Base-by-base conservation (phyloP, 2,797 vertebrate genomes). In the Melanotaenia maccullochi region DNA sequence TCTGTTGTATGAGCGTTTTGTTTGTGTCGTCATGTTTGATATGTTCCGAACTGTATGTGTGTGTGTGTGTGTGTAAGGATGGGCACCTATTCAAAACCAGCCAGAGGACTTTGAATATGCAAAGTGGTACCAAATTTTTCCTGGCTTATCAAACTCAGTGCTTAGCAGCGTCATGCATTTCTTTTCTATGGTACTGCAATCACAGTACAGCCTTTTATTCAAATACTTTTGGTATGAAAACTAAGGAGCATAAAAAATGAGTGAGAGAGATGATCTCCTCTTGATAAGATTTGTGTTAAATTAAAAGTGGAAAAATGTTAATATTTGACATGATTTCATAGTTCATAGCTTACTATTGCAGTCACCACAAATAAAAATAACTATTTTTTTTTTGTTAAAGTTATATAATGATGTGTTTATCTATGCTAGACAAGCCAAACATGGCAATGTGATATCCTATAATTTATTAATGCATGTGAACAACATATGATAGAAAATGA, bases 101-200 rank as follows among this genome's bases (percentile, higher is more conserved):
- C 61, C 74, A 40, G 62, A 66, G 63, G 60, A 86, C 71, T 85
- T 82, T 92, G 74, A 82, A 89, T 85, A 90, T 92, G 80, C 76
- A 89, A 90, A 91, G 68, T 76, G 56, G 49, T 40, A 66, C 54
- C 79, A 87, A 82, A 85, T 85, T 62, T 82, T 84, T 84, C 61
- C 60, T 49, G 59, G 52, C 70, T 87, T 89, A 90, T 90, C 87
- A 70, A 70, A 66, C 14, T 78, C 28, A 32, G 22, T 7, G 1
- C 51, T 56, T 38, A 63, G 60, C 67, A 65, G 64, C 75, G 63
- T 70, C 61, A 5, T 71, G 44, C 40, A 11, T 71, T 63, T 78
- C 24, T 52, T 57, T 44, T 51, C 64, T 56, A 35, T 42, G 73
- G 63, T 64, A 67, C 56, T 57, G 58, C 71, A 78, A 60, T 74